A percentile compares a stretch with the other conserved stretches of the same genome.
Evolutionary conservation across 2,797 vertebrate genomes (phyloP).

Genomic region (Coilia nasus): DNA sequence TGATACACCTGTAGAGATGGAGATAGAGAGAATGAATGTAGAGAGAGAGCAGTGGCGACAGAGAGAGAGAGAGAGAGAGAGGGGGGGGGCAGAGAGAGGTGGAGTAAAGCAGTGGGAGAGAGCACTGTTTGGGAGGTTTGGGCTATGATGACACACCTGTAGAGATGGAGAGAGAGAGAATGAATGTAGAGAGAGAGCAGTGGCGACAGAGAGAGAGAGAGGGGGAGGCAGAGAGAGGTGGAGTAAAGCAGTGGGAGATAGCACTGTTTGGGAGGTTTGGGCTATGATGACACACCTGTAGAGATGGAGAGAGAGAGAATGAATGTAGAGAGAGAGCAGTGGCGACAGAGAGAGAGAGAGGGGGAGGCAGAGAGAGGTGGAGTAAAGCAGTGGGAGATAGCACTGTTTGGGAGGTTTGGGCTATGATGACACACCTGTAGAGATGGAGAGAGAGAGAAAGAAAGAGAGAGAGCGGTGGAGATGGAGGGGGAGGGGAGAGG

Average conservation of each 20-base stretch:
- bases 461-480: no score
- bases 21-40: constrained; percentile 57
- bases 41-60: no score
- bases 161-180: constrained; percentile 59
- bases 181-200: no score
- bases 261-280: not conserved
- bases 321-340: no score
- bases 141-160: constrained; percentile 75
- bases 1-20: constrained; percentile 72
- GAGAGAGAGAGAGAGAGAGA: not conserved
- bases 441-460: no score
- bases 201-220: no score
- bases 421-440: no score
- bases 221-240: not conserved
- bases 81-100: not conserved
- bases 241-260: not conserved
- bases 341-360: no score
- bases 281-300: constrained; percentile 75
- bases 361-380: no score
- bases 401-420: no score
- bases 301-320: constrained; percentile 52
- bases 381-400: no score
- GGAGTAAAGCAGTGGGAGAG: not conserved
- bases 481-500: no score
- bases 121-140: not conserved